phyloP scores from a whole-genome alignment of 2,888 invertebrate species.

The Drosophila fungiperda region DNA sequence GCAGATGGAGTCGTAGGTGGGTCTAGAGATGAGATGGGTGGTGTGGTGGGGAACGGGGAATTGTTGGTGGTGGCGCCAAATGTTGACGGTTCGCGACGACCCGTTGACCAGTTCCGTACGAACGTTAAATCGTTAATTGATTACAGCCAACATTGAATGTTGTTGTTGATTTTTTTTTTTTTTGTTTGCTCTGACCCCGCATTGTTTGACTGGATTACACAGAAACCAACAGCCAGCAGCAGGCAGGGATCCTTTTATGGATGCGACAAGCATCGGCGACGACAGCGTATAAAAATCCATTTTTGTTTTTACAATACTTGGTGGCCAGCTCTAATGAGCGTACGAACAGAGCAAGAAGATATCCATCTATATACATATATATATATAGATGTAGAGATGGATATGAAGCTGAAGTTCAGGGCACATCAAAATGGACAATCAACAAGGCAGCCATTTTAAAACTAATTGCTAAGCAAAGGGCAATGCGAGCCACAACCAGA shows the following conservation, averaged over 20 bases:
- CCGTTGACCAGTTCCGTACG: constrained; percentile 58
- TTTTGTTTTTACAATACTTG: constrained; percentile 56
- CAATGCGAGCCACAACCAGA: constrained; percentile 55
- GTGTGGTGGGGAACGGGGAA: background rate
- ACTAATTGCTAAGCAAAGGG: constrained; percentile 81
- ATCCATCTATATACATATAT: background rate
- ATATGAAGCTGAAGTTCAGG: constrained; percentile 4
- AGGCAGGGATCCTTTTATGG: constrained; percentile 41
- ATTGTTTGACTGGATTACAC: constrained; percentile 55
- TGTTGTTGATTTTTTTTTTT: constrained; percentile 62
- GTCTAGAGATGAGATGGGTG: constrained; percentile 1
- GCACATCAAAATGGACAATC: constrained; percentile 31
- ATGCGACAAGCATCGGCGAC: constrained; percentile 47
- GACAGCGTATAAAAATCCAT: constrained; percentile 55
- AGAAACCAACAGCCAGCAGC: background rate
- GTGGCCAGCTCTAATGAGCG: constrained; percentile 69
- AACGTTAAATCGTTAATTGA: constrained; percentile 82
- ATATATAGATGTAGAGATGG: background rate
- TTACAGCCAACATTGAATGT: constrained; percentile 81
- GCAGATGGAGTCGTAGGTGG: constrained; percentile 14
- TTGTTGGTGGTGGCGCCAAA: constrained; percentile 55
- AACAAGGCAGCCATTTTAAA: constrained; percentile 67
- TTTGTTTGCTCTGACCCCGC: constrained; percentile 23
- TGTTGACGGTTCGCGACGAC: constrained; percentile 59
- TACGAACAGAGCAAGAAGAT: constrained; percentile 7